Conservation (phyloP, 2,888 invertebrate species). For the Agrotis exclamationis region DNA sequence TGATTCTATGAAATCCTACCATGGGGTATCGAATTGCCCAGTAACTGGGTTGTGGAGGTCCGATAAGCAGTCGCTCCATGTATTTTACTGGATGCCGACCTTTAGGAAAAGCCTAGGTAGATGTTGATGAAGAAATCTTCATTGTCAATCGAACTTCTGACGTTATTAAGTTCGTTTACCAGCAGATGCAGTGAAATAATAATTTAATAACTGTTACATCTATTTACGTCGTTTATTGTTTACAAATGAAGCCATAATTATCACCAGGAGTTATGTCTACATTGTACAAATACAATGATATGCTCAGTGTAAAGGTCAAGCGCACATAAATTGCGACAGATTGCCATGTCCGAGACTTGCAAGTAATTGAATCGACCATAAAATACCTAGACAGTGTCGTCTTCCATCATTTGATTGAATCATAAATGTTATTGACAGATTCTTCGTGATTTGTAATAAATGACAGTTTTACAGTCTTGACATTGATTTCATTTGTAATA, state of each 20-base stretch:
- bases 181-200: neutral
- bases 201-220: neutral
- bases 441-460: neutral
- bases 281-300: constrained; percentile 19
- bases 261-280: constrained; percentile 21
- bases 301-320: constrained; percentile 27
- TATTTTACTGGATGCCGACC: too few species aligned
- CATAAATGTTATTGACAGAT: neutral
- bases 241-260: constrained; percentile 25
- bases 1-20: neutral
- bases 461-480: neutral
- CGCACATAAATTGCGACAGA: constrained; percentile 25
- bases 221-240: constrained; percentile 3
- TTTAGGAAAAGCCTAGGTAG: too few species aligned
- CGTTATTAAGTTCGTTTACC: too few species aligned
- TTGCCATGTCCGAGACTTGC: constrained; percentile 13
- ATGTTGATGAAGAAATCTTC: too few species aligned
- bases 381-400: constrained; percentile 8
- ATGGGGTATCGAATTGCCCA: too few species aligned
- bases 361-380: constrained; percentile 34
- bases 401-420: constrained; percentile 13
- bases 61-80: too few species aligned
- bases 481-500: neutral
- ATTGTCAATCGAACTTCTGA: neutral
- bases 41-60: too few species aligned